Base-by-base conservation (phyloP, 2,797 vertebrate genomes). In the Artibeus jamaicensis region DNA sequence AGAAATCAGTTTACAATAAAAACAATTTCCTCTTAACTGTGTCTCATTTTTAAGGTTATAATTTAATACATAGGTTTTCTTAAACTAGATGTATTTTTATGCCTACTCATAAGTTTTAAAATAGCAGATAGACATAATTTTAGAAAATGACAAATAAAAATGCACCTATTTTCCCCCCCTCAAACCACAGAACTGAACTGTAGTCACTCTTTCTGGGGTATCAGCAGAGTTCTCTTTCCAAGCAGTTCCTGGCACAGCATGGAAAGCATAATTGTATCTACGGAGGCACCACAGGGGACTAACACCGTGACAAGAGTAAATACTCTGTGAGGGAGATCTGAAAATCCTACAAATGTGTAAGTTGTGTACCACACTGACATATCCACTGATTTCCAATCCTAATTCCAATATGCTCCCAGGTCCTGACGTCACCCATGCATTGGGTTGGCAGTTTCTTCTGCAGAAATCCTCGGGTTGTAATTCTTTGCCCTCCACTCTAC, bases 101-200 rank as follows among this genome's bases (percentile, higher is more conserved):
- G 39, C 95, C n/a, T 73, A 77, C 24, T 62, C 67, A 15, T 57
- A 79, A 21, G 37, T 86, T 96, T 96, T 48, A 90, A 92, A 94
- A 90, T 55, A 94, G 88, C 37, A 85, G 44, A 91, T 14, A 92
- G 37, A 88, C 77, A 21, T 70, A 85, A 94, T 94, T 96, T 97
- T 87, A 97, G 74, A 94, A 91, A 96, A 94, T 46, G 37, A 86
- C 73, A 94, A 32, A 77, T 26, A 59, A 83, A 81, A 85, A 86
- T 26, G 26, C 42, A 78, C 96, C 57, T 77, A 16, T 44, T 44
- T 87, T 44, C 24, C 46, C 15, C 15, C 26, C 5, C 74, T 42
- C 44, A 95, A 77, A 86, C 67, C 86, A 59, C 32, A 6, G 37
- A 89, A 85, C 50, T 91, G 50, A 90, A 70, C 68, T 37, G 29